Evolutionary conservation across 2,888 invertebrate species (phyloP).

Genomic region (Physocephala rufipes): DNA sequence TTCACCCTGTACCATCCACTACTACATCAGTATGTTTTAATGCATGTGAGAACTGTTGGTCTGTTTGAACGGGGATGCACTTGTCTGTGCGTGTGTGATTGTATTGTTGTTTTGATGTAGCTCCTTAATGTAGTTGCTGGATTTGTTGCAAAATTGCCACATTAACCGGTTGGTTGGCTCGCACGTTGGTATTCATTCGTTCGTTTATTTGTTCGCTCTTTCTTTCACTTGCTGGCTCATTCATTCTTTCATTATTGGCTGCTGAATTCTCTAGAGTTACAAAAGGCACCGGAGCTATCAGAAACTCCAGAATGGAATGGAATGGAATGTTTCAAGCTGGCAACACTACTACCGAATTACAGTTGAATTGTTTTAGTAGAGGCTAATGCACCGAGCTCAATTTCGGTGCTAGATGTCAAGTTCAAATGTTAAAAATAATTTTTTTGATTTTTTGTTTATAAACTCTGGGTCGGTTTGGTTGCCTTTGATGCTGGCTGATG

Average conservation of each 20-base stretch:
- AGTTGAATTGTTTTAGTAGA: conserved; percentile 17
- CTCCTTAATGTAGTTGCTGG: background rate
- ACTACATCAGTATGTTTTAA: too few species aligned
- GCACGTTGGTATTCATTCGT: too few species aligned
- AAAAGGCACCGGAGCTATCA: background rate
- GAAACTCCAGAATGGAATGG: conserved; percentile 24
- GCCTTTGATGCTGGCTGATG: too few species aligned
- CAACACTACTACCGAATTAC: conserved; percentile 26
- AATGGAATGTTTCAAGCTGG: conserved; percentile 29
- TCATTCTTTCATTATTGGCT: background rate
- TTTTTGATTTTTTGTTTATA: background rate
- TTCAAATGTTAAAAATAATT: conserved; percentile 33
- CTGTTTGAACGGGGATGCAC: too few species aligned
- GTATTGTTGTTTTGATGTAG: conserved; percentile 21
- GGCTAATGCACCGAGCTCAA: background rate
- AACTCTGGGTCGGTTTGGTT: too few species aligned
- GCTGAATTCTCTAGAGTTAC: background rate
- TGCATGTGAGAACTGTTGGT: too few species aligned
- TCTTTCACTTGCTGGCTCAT: conserved; percentile 17
- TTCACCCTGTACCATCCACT: conserved; percentile 7
- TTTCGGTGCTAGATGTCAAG: conserved; percentile 29
- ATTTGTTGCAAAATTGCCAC: too few species aligned
- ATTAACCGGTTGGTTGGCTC: background rate
- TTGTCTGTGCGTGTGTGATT: conserved; percentile 45
- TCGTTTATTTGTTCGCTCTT: too few species aligned